These are phyloP conservation scores for Aplysina aerophoba DNA, from an alignment of 37 sponge, comb jelly and placozoan species.

Conservation along the genomic window DNA sequence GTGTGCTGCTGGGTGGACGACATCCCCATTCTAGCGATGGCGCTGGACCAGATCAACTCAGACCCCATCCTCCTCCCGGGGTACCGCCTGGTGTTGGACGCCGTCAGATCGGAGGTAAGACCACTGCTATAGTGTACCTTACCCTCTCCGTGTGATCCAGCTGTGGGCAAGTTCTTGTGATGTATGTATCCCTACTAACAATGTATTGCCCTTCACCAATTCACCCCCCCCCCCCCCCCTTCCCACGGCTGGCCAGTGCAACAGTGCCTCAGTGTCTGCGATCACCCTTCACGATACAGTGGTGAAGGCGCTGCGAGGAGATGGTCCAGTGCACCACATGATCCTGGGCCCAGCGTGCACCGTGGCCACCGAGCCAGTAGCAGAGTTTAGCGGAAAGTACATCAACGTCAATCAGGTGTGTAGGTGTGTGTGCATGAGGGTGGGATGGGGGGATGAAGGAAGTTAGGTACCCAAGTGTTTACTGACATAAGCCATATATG, in stretches of 20 bases:
- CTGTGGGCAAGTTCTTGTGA: too few relatives aligned
- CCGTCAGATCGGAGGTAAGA: neutral
- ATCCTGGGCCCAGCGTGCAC: conserved; percentile 27
- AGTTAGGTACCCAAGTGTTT: neutral
- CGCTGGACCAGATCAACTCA: neutral
- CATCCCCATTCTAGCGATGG: conserved; percentile 10
- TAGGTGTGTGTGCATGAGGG: too few relatives aligned
- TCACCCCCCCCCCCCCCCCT: neutral
- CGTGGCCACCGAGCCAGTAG: conserved; percentile 13
- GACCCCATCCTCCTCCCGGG: neutral
- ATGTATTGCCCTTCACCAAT: too few relatives aligned
- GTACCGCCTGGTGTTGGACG: neutral
- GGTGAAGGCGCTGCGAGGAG: neutral
- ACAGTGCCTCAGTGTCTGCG: neutral
- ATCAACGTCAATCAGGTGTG: conserved; percentile 10
- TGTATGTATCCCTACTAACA: too few relatives aligned
- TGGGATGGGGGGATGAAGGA: too few relatives aligned
- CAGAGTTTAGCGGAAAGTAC: conserved; percentile 1
- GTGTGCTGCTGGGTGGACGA: neutral
- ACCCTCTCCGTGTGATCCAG: neutral
- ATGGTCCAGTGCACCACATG: conserved; percentile 14
- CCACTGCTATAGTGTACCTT: neutral
- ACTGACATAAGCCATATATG: neutral
- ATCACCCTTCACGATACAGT: neutral
- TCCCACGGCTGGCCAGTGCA: too few relatives aligned